Conservation (phyloP, 2,888 invertebrate genomes). For the Campopleginae sp. region DNA sequence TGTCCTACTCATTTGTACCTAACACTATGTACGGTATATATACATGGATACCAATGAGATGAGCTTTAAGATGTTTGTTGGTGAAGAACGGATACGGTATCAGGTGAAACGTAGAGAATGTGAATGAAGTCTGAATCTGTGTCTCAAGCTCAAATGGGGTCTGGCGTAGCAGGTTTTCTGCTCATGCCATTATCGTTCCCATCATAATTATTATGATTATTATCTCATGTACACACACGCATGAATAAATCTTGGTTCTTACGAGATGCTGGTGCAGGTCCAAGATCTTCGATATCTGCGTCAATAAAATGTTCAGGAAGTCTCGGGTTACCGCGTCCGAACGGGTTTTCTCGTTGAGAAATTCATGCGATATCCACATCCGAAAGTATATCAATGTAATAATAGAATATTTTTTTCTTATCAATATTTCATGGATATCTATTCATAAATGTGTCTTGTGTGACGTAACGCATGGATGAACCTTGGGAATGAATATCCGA, state of each 20-base stretch:
- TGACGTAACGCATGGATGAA: not conserved
- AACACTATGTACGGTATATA: not conserved
- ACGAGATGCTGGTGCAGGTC: not conserved
- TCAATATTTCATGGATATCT: not conserved
- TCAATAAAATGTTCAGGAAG: conserved; percentile 57
- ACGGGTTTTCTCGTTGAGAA: conserved; percentile 39
- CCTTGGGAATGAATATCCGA: conserved; percentile 17
- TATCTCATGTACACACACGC: not conserved
- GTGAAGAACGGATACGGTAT: conserved; percentile 14
- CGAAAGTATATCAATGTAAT: not conserved
- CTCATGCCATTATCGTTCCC: conserved; percentile 18
- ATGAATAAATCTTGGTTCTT: conserved; percentile 10
- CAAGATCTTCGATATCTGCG: conserved; percentile 35
- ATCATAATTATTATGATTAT: conserved; percentile 22
- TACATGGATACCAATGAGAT: not conserved
- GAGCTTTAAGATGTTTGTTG: conserved; percentile 3
- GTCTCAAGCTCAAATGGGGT: conserved; percentile 26
- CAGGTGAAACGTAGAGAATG: conserved; percentile 44
- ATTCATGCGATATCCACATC: conserved; percentile 2
- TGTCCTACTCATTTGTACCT: conserved; percentile 12
- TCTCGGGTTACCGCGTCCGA: conserved; percentile 48
- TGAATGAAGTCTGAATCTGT: conserved; percentile 41
- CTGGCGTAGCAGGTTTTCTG: conserved; percentile 2
- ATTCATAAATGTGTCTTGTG: not conserved
- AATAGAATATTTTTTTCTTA: not conserved